Evolutionary conservation across 2,888 invertebrate species (phyloP).

Genomic region (Ellobium chinense): DNA sequence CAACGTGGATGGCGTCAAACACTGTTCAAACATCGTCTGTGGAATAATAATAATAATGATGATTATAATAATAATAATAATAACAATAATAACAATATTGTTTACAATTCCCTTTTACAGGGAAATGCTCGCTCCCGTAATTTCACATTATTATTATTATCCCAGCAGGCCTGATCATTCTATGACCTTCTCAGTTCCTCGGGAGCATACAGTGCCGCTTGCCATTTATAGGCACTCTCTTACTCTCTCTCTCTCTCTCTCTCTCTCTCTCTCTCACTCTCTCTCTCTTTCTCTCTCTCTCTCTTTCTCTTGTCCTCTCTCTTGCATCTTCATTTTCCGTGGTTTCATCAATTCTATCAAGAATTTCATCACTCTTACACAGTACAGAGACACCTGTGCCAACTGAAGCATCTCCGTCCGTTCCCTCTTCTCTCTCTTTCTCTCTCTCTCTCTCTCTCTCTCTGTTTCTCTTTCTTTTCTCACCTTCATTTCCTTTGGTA

Average conservation of each 20-base stretch:
- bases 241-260: background rate
- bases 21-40: constrained; percentile 30
- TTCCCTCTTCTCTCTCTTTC: background rate
- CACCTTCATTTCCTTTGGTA: background rate
- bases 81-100: too few species aligned
- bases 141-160: background rate
- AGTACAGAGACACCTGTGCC: background rate
- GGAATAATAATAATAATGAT: too few species aligned
- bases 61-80: too few species aligned
- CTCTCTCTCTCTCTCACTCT: background rate
- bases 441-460: background rate
- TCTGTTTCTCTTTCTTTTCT: background rate
- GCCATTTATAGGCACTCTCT: too few species aligned
- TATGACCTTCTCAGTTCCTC: background rate
- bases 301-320: background rate
- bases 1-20: constrained; percentile 27
- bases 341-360: background rate
- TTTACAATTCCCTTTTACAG: too few species aligned
- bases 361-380: too few species aligned
- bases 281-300: background rate
- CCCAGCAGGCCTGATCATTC: too few species aligned
- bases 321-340: background rate
- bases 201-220: background rate
- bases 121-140: too few species aligned
- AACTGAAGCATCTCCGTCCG: background rate